Evolutionary conservation across 1,140 invertebrate genomes (phyloP).

Genomic region (Drosophila novamexicana): DNA sequence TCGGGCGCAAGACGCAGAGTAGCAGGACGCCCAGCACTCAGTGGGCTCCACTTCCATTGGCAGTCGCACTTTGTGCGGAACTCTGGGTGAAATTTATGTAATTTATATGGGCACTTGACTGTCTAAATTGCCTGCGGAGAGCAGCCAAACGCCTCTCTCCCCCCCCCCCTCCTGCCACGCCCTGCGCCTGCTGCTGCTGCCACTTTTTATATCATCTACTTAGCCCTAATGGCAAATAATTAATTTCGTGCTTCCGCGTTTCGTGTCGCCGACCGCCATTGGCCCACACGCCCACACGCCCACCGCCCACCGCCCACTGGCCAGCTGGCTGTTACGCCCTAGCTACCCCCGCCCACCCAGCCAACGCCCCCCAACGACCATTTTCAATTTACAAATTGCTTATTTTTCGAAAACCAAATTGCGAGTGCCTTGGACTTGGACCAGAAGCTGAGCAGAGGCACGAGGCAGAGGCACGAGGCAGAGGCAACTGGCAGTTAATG

Average conservation of each 20-base stretch:
- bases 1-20: not conserved
- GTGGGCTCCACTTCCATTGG: slow-evolving; percentile 13
- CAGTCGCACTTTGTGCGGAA: slow-evolving; percentile 40
- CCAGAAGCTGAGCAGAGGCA: slow-evolving; percentile 12
- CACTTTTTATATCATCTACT: slow-evolving; percentile 83
- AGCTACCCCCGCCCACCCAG: not conserved
- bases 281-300: not conserved
- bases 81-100: slow-evolving; percentile 84
- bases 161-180: not conserved
- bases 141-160: slow-evolving; percentile 4
- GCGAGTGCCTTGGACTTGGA: slow-evolving; percentile 75
- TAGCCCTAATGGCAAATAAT: slow-evolving; percentile 84
- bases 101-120: slow-evolving; percentile 85
- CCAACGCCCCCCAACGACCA: slow-evolving; percentile 44
- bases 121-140: slow-evolving; percentile 84
- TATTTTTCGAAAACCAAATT: slow-evolving; percentile 82
- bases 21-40: slow-evolving; percentile 25
- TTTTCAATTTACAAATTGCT: slow-evolving; percentile 83
- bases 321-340: not conserved
- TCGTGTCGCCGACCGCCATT: slow-evolving; percentile 33
- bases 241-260: slow-evolving; percentile 83
- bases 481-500: slow-evolving; percentile 68
- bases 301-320: slow-evolving; percentile 35
- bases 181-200: slow-evolving; percentile 6
- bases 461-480: slow-evolving; percentile 15